Evolutionary conservation across 2,797 vertebrate genomes (phyloP), one percentile per base, ranked within the genome.

Genomic region (Propithecus perrieri): DNA sequence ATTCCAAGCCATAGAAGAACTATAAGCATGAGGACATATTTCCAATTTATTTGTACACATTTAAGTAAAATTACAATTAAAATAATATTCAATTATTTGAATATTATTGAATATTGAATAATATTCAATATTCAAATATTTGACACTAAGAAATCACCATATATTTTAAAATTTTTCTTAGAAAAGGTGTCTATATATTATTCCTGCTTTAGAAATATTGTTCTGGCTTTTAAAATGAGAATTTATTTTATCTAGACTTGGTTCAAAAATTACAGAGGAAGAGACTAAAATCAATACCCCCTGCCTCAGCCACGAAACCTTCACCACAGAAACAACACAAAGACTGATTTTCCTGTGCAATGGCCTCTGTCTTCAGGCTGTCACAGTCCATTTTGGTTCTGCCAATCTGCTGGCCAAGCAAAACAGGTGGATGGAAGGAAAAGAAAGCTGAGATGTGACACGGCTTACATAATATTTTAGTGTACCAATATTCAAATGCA

Each of bases 61-160:
- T 65, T 91, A 96, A 86, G 24, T 75, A 86, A 55, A 74, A 24
- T 17, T 92, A 46, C 53, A 96, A 96, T 89, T 57, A 65, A 96
- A 94, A 86, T 41, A 41, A 38, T 38, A 38, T 38, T 38, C 38
- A 38, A 38, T 38, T 38, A 38, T 38, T 38, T 38, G 38, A 38
- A 38, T 38, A 38, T 38, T 38, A 38, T 38, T 38, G 38, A 38
- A 38, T 38, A 38, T 38, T 38, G 38, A 38, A 38, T 38, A 38
- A 38, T 38, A 38, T 38, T 38, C 38, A 38, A 38, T 38, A 38
- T 38, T 38, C 38, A 38, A 38, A 38, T 38, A 38, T 38, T 38
- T 38, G 38, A 38, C 20, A 90, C 35, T 81, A 41, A 71, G 9
- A 83, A 92, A 57, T 53, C 67, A 65, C 30, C 24, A 7, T 7